phyloP scores from a whole-genome alignment of 2,113 vertebrate species.

The Rhipidura dahli region DNA sequence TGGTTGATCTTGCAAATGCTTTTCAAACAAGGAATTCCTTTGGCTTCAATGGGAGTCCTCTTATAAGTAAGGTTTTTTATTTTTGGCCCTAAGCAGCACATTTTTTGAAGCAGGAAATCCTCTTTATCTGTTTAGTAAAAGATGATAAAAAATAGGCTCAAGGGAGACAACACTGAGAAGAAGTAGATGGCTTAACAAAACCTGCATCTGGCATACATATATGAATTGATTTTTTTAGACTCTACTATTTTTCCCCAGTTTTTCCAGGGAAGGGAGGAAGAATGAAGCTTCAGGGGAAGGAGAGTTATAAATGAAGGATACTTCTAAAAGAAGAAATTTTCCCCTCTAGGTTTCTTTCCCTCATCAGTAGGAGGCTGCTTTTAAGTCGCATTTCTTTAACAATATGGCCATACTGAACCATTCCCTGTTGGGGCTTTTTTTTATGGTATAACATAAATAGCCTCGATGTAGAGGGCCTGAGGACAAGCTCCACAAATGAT shows the following conservation, averaged over 20 bases:
- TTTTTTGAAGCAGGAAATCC: constrained; percentile 23
- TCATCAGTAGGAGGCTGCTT: background rate
- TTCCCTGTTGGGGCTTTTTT: background rate
- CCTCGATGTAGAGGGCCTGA: background rate
- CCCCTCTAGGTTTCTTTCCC: background rate
- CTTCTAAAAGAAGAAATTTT: background rate
- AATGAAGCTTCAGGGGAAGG: background rate
- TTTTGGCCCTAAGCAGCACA: background rate
- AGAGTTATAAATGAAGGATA: background rate
- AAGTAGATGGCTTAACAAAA: background rate
- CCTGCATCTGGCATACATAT: background rate
- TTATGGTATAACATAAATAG: background rate
- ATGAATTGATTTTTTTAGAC: background rate
- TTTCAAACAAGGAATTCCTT: background rate
- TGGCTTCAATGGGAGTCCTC: background rate
- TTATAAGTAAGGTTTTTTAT: background rate
- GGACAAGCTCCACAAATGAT: background rate
- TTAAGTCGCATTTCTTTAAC: background rate
- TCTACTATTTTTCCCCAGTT: background rate
- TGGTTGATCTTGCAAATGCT: background rate
- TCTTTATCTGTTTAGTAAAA: constrained; percentile 20
- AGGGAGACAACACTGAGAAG: background rate
- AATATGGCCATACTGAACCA: background rate
- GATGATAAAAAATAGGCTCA: background rate
- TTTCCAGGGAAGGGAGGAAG: background rate